phyloP scores from a whole-genome alignment of 2,888 invertebrate species.

The Cataglyphis albicans region DNA sequence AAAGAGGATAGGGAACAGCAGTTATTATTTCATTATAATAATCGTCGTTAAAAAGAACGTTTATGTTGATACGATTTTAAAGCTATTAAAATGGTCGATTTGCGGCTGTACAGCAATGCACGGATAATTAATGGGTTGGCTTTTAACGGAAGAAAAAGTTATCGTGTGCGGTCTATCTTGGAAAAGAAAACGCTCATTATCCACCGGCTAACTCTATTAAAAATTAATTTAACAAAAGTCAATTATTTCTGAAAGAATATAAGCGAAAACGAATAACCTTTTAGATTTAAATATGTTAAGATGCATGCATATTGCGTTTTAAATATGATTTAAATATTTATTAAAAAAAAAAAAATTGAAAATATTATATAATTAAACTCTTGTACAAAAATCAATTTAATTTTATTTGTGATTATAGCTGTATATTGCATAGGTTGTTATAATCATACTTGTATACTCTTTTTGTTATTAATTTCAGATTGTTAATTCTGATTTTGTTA shows the following conservation, averaged over 20 bases:
- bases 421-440: neutral
- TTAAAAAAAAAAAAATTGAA: neutral
- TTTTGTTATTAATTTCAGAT: neutral
- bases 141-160: conserved; percentile 32
- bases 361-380: neutral
- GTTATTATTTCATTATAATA: conserved; percentile 50
- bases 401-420: neutral
- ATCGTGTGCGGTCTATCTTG: neutral
- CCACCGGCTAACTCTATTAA: neutral
- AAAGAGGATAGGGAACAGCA: neutral
- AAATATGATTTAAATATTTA: neutral
- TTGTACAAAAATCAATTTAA: neutral
- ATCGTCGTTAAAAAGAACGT: conserved; percentile 31
- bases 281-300: neutral
- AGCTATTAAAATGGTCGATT: conserved; percentile 49
- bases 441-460: neutral
- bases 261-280: neutral
- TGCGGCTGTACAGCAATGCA: conserved; percentile 10
- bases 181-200: conserved; percentile 13
- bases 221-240: conserved; percentile 3
- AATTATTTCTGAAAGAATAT: neutral
- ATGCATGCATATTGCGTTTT: neutral
- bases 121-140: conserved; percentile 29
- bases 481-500: neutral
- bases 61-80: conserved; percentile 47